These are phyloP conservation scores for Chrysemys picta DNA, from an alignment of 2,113 vertebrate species.

Conservation along the genomic window DNA sequence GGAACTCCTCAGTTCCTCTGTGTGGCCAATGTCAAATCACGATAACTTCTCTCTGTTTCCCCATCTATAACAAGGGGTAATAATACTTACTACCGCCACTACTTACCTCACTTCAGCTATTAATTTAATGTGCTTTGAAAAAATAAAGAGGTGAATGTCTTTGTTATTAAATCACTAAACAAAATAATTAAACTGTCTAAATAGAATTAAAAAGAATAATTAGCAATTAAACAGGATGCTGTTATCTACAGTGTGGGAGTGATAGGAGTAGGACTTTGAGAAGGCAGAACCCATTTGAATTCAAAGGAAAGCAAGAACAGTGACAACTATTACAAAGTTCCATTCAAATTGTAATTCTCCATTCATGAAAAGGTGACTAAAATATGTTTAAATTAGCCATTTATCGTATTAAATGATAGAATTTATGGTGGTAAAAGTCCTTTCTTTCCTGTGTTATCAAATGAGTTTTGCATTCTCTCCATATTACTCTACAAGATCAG, in stretches of 20 bases:
- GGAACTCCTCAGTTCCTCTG: not conserved
- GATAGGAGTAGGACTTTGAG: constrained; percentile 21
- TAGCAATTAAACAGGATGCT: constrained; percentile 57
- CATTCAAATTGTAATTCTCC: not conserved
- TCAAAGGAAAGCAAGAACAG: not conserved
- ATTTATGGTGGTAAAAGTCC: not conserved
- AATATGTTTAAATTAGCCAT: not conserved
- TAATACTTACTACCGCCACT: not conserved
- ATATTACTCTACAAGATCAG: not conserved
- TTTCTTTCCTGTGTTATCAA: not conserved
- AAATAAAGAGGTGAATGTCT: constrained; percentile 22
- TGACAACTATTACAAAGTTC: constrained; percentile 8
- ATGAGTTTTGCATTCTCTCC: not conserved
- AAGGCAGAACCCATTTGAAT: constrained; percentile 32
- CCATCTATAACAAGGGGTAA: not conserved
- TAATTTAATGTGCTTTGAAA: constrained; percentile 49
- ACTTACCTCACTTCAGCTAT: not conserved
- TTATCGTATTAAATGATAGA: not conserved
- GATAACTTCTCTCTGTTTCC: not conserved
- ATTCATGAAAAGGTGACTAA: constrained; percentile 13
- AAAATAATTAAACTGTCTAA: constrained; percentile 70
- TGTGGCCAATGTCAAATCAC: not conserved
- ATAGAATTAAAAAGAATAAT: constrained; percentile 68
- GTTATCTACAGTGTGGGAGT: constrained; percentile 39
- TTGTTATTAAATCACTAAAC: constrained; percentile 66